Percentiles rank a stretch among this genome's conserved stretches.
phyloP scores from a whole-genome alignment of 2,888 invertebrate genomes.

The Diplazon laetatorius region DNA sequence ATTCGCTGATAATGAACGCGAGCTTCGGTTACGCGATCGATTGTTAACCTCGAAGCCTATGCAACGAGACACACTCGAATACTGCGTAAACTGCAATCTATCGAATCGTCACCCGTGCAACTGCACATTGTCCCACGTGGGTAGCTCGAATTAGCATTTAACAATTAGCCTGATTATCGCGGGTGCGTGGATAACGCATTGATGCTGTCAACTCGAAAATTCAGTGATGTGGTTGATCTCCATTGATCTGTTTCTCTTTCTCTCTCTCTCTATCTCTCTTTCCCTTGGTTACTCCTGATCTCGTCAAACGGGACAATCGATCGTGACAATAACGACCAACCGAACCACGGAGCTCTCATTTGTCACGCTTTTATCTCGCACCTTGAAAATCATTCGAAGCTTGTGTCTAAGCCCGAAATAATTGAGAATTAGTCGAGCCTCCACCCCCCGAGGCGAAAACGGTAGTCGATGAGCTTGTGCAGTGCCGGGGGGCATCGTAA shows the following conservation, averaged over 20 bases:
- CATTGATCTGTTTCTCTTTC: background rate
- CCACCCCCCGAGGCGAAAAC: slow-evolving; percentile 5
- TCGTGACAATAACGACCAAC: slow-evolving; percentile 23
- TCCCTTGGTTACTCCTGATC: background rate
- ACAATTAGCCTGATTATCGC: slow-evolving; percentile 42
- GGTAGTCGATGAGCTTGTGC: slow-evolving; percentile 22
- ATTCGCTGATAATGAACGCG: slow-evolving; percentile 28
- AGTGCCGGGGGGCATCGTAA: slow-evolving; percentile 26
- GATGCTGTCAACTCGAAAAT: slow-evolving; percentile 20
- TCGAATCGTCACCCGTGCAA: slow-evolving; percentile 25
- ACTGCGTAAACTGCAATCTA: slow-evolving; percentile 4
- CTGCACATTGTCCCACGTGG: background rate
- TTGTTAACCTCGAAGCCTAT: slow-evolving; percentile 21
- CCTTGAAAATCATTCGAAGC: slow-evolving; percentile 26
- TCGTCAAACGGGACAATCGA: slow-evolving; percentile 23
- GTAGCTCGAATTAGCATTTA: slow-evolving; percentile 48
- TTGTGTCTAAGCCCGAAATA: slow-evolving; percentile 37
- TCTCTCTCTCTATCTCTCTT: slow-evolving; percentile 15
- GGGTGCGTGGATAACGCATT: slow-evolving; percentile 18
- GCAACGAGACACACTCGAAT: background rate
- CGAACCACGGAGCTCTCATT: slow-evolving; percentile 31
- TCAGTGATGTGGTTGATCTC: background rate
- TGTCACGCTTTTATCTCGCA: slow-evolving; percentile 29
- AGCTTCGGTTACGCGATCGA: slow-evolving; percentile 24
- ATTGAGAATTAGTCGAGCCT: slow-evolving; percentile 50